These are phyloP conservation scores for Habroteleia sp. DNA, from an alignment of 2,888 invertebrate genomes.

Conservation along the genomic window DNA sequence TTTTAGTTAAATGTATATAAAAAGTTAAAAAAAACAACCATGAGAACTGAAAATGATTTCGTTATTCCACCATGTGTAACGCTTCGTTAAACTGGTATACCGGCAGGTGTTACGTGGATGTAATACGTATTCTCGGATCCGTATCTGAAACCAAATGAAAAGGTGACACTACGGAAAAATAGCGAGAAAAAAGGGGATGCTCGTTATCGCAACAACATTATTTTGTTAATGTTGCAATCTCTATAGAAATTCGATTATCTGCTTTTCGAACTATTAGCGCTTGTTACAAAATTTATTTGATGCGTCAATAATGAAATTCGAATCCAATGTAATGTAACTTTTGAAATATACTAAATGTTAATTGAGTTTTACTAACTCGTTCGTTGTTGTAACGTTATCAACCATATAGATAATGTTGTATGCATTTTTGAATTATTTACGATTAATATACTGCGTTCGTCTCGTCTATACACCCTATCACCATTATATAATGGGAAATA, in stretches of 20 bases:
- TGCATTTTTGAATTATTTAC: too few species aligned
- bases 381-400: too few species aligned
- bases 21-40: too few species aligned
- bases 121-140: neutral
- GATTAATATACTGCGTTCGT: too few species aligned
- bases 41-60: neutral
- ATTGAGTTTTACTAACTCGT: too few species aligned
- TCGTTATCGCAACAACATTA: neutral
- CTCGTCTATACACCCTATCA: too few species aligned
- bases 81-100: constrained; percentile 34
- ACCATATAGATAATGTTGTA: too few species aligned
- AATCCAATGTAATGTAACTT: too few species aligned
- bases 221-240: neutral
- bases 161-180: neutral
- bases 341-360: too few species aligned
- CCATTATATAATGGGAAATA: too few species aligned
- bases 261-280: neutral
- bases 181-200: neutral
- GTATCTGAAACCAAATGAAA: neutral
- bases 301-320: too few species aligned
- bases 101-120: constrained; percentile 22
- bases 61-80: constrained; percentile 8
- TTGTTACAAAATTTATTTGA: neutral
- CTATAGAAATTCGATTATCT: neutral
- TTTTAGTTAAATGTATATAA: too few species aligned